phyloP scores from a whole-genome alignment of 2,113 vertebrate genomes.

The Meriones unguiculatus region DNA sequence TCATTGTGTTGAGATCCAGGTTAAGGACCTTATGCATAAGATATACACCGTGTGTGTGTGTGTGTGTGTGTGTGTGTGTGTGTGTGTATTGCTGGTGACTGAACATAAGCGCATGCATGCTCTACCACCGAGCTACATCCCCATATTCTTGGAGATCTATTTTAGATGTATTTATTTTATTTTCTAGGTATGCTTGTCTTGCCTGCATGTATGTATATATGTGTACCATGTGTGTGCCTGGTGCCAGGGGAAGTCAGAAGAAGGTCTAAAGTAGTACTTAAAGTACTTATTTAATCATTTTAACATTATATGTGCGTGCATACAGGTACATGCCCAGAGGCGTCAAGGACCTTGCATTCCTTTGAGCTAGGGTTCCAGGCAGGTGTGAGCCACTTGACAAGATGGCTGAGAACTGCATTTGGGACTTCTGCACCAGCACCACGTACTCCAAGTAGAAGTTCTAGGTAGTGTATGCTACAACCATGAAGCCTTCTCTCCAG shows the following conservation, averaged over 20 bases:
- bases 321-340: neutral
- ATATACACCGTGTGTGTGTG: neutral
- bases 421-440: neutral
- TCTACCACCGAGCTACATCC: neutral
- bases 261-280: neutral
- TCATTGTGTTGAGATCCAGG: slow-evolving; percentile 34
- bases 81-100: neutral
- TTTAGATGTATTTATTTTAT: neutral
- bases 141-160: neutral
- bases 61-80: neutral
- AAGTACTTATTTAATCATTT: neutral
- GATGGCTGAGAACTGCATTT: neutral
- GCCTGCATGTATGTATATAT: neutral
- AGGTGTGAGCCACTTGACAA: neutral
- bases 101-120: neutral
- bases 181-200: neutral
- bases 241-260: neutral
- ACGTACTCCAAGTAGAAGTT: neutral
- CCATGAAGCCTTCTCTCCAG: neutral
- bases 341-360: neutral
- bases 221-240: neutral
- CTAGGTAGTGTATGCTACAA: no score
- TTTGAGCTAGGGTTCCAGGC: neutral
- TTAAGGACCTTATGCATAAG: neutral
- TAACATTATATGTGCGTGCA: neutral